A percentile compares a stretch with the other conserved stretches of the same genome.
phyloP scores from a whole-genome alignment of 2,888 invertebrate genomes.

The Ormyrus rosae region DNA sequence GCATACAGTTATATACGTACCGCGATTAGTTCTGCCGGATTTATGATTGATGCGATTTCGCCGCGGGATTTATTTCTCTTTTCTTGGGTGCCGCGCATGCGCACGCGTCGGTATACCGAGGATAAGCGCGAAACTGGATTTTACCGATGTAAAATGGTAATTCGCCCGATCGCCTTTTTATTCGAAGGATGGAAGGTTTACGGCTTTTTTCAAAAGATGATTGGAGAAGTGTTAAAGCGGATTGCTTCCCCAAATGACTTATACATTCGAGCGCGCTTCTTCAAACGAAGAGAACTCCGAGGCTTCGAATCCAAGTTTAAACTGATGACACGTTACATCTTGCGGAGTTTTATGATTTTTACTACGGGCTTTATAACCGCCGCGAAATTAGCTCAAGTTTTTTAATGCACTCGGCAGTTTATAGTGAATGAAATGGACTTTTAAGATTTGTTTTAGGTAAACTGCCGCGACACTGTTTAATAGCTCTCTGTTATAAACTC shows the following conservation, averaged over 20 bases:
- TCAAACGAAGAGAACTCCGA: too few species aligned
- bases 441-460: slow-evolving; percentile 13
- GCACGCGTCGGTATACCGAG: background rate
- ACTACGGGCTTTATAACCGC: too few species aligned
- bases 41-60: slow-evolving; percentile 50
- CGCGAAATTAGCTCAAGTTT: too few species aligned
- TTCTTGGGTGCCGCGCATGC: background rate
- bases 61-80: slow-evolving; percentile 29
- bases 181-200: background rate
- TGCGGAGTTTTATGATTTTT: too few species aligned
- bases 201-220: background rate
- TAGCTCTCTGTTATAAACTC: slow-evolving; percentile 12
- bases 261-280: too few species aligned
- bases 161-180: slow-evolving; percentile 3
- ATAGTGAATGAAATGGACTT: background rate
- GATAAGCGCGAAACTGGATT: slow-evolving; percentile 5
- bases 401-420: background rate
- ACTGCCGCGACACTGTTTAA: slow-evolving; percentile 18
- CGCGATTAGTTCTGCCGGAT: slow-evolving; percentile 49
- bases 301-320: too few species aligned
- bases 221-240: too few species aligned
- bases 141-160: slow-evolving; percentile 11
- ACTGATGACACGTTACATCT: too few species aligned
- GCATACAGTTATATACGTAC: background rate
- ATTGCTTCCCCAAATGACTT: too few species aligned